Evolutionary conservation across 2,113 vertebrate genomes (phyloP).

Genomic region (Aldabrachelys gigantea): DNA sequence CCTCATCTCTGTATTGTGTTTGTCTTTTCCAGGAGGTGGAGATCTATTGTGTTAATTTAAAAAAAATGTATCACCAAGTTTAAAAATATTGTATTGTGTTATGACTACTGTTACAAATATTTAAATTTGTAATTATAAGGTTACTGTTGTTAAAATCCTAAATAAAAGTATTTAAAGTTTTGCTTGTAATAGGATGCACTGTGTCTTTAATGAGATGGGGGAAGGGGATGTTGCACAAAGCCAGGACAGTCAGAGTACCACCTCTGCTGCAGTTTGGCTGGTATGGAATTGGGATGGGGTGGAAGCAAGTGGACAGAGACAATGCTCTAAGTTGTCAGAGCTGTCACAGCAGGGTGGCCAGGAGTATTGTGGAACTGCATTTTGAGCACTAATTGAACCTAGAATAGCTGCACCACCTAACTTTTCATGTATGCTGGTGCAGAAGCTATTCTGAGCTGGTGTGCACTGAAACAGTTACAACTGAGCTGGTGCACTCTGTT

Average conservation of each 20-base stretch:
- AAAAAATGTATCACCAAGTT: conserved; percentile 67
- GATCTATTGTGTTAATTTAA: conserved; percentile 69
- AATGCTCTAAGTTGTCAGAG: not conserved
- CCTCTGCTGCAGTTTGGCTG: not conserved
- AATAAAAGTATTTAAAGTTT: conserved; percentile 77
- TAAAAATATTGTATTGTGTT: conserved; percentile 69
- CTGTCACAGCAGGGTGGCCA: not conserved
- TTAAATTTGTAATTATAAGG: conserved; percentile 77
- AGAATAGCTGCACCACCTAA: not conserved
- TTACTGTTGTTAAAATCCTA: conserved; percentile 77
- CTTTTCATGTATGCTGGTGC: not conserved
- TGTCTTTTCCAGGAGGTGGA: conserved; percentile 66
- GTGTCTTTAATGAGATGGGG: conserved; percentile 71
- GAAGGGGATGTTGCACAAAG: conserved; percentile 43
- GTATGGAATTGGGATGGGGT: conserved; percentile 29
- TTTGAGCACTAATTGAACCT: not conserved
- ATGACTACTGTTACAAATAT: conserved; percentile 75
- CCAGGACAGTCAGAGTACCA: not conserved
- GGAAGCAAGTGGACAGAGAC: not conserved
- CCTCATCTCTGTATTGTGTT: conserved; percentile 65
- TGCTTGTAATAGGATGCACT: conserved; percentile 75
- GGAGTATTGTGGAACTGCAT: not conserved
- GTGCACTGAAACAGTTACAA: fast-evolving
- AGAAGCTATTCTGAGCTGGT: not conserved
- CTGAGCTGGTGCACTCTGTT: fast-evolving